Evolutionary conservation across 2,797 vertebrate genomes (phyloP).

Genomic region (Picus viridis): DNA sequence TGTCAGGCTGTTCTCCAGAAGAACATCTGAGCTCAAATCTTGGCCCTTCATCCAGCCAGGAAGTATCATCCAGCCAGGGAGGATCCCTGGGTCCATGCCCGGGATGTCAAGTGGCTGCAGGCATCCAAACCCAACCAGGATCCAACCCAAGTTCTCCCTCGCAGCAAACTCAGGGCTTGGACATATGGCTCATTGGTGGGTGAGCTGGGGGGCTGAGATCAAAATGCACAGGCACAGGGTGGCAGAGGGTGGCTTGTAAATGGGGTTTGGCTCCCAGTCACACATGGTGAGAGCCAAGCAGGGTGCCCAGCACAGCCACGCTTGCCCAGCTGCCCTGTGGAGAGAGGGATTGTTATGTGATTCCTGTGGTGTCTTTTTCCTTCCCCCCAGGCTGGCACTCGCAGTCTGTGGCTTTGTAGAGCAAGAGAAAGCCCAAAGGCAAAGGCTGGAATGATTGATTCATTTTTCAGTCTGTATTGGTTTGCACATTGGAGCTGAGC

Average conservation of each 20-base stretch:
- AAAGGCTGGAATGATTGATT: background rate
- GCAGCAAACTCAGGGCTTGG: fast-evolving
- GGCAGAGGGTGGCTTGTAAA: fast-evolving
- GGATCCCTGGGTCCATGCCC: background rate
- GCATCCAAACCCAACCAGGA: fast-evolving
- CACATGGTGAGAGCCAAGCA: fast-evolving
- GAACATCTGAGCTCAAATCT: background rate
- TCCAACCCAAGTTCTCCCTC: background rate
- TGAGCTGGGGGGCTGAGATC: background rate
- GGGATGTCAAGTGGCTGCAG: background rate
- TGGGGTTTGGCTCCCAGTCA: background rate
- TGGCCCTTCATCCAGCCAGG: background rate
- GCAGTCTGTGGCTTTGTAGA: background rate
- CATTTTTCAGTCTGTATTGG: background rate
- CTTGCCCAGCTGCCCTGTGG: background rate
- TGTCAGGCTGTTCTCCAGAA: background rate
- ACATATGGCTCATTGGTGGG: fast-evolving
- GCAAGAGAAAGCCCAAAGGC: background rate
- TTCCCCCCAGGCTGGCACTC: background rate
- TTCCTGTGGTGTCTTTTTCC: background rate
- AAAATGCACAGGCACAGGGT: background rate
- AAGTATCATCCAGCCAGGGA: background rate
- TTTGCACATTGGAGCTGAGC: background rate
- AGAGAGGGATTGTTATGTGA: background rate
- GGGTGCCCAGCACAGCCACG: fast-evolving